Conservation (phyloP, 2,113 vertebrate genomes). For the Macquaria ambigua region DNA sequence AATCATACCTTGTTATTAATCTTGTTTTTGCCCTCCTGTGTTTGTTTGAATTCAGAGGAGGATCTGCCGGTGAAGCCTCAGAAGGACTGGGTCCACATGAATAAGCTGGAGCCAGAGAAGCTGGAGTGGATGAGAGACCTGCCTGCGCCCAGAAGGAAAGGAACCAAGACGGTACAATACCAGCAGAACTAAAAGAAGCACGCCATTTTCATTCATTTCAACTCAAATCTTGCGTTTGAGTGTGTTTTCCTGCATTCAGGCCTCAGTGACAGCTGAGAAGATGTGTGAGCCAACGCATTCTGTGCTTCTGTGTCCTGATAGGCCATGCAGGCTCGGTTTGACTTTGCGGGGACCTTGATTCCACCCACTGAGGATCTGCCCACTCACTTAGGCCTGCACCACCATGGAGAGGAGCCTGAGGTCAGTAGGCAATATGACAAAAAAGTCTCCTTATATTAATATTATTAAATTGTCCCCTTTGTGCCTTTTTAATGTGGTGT, state of each 20-base stretch:
- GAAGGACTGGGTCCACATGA: slow-evolving; percentile 96
- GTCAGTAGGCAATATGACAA: slow-evolving; percentile 74
- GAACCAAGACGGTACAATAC: slow-evolving; percentile 87
- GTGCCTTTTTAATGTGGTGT: neutral
- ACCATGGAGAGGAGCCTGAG: slow-evolving; percentile 98
- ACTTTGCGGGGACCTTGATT: slow-evolving; percentile 91
- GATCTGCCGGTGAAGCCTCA: slow-evolving; percentile 89
- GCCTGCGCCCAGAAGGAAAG: slow-evolving; percentile 85
- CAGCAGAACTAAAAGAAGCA: neutral
- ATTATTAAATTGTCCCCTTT: neutral
- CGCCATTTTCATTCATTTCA: neutral
- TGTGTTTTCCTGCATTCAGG: neutral
- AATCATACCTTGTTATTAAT: neutral
- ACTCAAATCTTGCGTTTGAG: neutral
- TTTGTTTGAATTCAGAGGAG: slow-evolving; percentile 70
- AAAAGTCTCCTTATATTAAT: neutral
- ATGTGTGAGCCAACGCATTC: neutral
- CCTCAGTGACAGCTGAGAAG: neutral
- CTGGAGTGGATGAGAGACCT: slow-evolving; percentile 95
- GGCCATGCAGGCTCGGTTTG: slow-evolving; percentile 97
- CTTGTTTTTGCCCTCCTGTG: neutral
- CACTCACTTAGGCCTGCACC: slow-evolving; percentile 94
- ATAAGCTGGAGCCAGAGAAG: slow-evolving; percentile 93
- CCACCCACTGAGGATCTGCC: slow-evolving; percentile 91
- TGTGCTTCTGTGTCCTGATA: slow-evolving; percentile 68